Conservation (phyloP, 2,888 invertebrate genomes). For the Netelia virgata region DNA sequence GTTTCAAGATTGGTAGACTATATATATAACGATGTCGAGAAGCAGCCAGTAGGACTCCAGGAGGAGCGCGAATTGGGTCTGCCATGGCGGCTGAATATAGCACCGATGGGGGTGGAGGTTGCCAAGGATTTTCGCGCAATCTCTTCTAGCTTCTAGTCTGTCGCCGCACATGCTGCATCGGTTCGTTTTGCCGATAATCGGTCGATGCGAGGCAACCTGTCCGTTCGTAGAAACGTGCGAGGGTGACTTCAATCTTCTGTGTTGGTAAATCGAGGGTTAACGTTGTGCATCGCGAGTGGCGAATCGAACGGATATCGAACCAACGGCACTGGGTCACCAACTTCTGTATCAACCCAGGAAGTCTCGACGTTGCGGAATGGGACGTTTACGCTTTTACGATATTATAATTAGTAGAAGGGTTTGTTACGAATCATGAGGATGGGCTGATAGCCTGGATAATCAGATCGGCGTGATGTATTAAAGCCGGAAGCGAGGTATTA, state of each 20-base stretch:
- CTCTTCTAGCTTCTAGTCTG: conserved; percentile 32
- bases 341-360: background rate
- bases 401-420: too few species aligned
- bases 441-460: background rate
- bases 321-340: background rate
- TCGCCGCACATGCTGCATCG: conserved; percentile 26
- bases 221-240: background rate
- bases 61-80: conserved; percentile 46
- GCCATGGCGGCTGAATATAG: conserved; percentile 21
- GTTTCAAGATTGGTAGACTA: conserved; percentile 63
- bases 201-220: conserved; percentile 32
- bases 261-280: conserved; percentile 1
- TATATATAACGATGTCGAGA: conserved; percentile 41
- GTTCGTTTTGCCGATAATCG: conserved; percentile 59
- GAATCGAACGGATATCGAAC: conserved; percentile 15
- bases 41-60: conserved; percentile 16
- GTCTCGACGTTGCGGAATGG: background rate
- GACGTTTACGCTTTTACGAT: too few species aligned
- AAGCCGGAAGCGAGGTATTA: background rate
- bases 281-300: conserved; percentile 3
- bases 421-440: background rate
- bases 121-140: conserved; percentile 20
- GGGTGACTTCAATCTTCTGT: conserved; percentile 18
- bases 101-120: background rate
- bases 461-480: background rate